Conservation (phyloP, 2,113 vertebrate species). For the Planiliza haematocheilus region DNA sequence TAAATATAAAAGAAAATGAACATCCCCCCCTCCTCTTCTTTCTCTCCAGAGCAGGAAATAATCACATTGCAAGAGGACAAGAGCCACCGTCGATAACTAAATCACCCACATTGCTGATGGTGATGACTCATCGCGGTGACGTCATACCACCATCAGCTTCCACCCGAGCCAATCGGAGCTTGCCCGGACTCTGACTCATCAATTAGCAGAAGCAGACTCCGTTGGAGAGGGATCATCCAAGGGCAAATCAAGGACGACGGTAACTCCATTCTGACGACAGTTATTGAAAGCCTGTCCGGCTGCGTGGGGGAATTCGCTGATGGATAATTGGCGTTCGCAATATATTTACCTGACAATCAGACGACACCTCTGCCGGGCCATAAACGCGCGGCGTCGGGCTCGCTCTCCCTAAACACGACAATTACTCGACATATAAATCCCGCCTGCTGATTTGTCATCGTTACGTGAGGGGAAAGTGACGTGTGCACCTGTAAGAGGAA, state of each 20-base stretch:
- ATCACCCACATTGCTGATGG: conserved; percentile 29
- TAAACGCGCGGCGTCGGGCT: neutral
- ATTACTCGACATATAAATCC: conserved; percentile 44
- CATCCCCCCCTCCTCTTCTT: neutral
- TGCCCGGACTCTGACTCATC: conserved; percentile 54
- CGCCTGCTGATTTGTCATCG: no score
- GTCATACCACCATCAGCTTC: conserved; percentile 54
- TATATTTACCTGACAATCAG: conserved; percentile 17
- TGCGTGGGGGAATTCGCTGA: conserved; percentile 9
- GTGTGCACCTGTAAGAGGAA: neutral
- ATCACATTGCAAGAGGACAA: conserved; percentile 14
- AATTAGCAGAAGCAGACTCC: conserved; percentile 28
- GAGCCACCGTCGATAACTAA: conserved; percentile 38
- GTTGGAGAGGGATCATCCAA: conserved; percentile 31
- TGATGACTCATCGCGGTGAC: conserved; percentile 69
- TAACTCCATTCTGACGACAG: conserved; percentile 42
- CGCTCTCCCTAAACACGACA: neutral
- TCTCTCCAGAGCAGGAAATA: conserved; percentile 14
- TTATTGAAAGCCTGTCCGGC: conserved; percentile 37
- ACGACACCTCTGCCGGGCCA: neutral
- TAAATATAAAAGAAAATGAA: neutral
- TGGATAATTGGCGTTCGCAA: conserved; percentile 3
- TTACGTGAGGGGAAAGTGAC: neutral
- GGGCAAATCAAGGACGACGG: conserved; percentile 52
- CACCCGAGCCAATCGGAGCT: conserved; percentile 57